Evolutionary conservation across 2,113 vertebrate species (phyloP).

Genomic region (Thermophis baileyi): DNA sequence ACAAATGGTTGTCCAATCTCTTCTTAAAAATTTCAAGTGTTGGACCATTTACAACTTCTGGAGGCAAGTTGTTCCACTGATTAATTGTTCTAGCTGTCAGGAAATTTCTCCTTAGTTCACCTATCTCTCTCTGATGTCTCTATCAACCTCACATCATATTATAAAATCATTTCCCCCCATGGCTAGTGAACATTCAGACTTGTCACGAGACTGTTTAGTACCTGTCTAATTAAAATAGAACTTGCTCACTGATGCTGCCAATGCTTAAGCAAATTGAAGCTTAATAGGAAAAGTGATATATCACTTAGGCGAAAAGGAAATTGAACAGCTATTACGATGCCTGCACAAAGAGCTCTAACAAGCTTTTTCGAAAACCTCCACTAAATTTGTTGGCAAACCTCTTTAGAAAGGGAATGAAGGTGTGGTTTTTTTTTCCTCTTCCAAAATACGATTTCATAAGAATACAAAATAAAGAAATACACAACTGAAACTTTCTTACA

Average conservation of each 20-base stretch:
- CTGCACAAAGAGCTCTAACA: neutral
- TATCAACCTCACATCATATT: slow-evolving; percentile 37
- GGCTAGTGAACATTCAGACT: slow-evolving; percentile 57
- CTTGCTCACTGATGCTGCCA: slow-evolving; percentile 61
- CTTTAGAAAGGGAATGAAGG: neutral
- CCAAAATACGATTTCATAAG: neutral
- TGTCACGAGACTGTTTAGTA: slow-evolving; percentile 64
- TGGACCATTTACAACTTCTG: too few relatives aligned
- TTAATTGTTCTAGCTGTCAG: too few relatives aligned
- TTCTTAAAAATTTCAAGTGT: too few relatives aligned
- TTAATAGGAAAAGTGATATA: slow-evolving; percentile 63
- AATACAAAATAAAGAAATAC: neutral
- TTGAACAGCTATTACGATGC: slow-evolving; percentile 42
- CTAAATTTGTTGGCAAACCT: neutral
- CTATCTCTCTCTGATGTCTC: neutral
- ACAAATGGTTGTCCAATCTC: too few relatives aligned
- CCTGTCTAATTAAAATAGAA: slow-evolving; percentile 70
- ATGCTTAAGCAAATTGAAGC: slow-evolving; percentile 64
- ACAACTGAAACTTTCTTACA: neutral
- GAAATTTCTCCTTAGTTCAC: too few relatives aligned
- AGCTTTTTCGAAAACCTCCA: neutral
- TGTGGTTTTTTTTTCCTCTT: neutral
- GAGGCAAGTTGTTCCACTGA: too few relatives aligned
- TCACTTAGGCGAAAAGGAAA: slow-evolving; percentile 66
- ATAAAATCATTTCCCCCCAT: slow-evolving; percentile 56